phyloP scores from a whole-genome alignment of 1,140 invertebrate genomes.

The Paralvinella palmiformis region DNA sequence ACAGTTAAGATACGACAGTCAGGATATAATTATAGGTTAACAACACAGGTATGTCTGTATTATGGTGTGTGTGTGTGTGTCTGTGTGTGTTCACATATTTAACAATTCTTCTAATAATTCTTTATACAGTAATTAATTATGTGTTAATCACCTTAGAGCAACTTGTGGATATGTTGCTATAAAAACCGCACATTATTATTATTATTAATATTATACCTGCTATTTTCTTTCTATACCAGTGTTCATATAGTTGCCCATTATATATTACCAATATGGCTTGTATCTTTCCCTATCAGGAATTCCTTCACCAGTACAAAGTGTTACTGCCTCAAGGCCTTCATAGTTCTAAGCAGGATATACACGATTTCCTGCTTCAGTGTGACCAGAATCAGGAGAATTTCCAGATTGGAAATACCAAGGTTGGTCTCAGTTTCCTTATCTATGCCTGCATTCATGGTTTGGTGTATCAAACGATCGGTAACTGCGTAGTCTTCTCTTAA shows the following conservation, averaged over 20 bases:
- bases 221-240: background rate
- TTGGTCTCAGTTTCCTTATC: too few species aligned
- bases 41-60: conserved; percentile 44
- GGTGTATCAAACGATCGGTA: too few species aligned
- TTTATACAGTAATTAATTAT: background rate
- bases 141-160: background rate
- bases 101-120: background rate
- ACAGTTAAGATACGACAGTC: conserved; percentile 91
- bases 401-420: conserved; percentile 81
- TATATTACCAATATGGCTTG: background rate
- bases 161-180: background rate
- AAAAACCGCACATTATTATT: too few species aligned
- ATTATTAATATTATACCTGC: background rate
- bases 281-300: conserved; percentile 58
- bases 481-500: too few species aligned
- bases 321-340: conserved; percentile 78
- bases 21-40: conserved; percentile 87
- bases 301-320: conserved; percentile 86
- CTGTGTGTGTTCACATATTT: too few species aligned
- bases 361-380: conserved; percentile 69
- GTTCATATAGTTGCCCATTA: background rate
- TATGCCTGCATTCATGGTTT: too few species aligned
- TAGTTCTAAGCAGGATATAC: conserved; percentile 61
- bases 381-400: conserved; percentile 83
- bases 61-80: too few species aligned